These are phyloP conservation scores for Trachelipus rathkii DNA, from an alignment of 1,140 invertebrate genomes.

Conservation along the genomic window DNA sequence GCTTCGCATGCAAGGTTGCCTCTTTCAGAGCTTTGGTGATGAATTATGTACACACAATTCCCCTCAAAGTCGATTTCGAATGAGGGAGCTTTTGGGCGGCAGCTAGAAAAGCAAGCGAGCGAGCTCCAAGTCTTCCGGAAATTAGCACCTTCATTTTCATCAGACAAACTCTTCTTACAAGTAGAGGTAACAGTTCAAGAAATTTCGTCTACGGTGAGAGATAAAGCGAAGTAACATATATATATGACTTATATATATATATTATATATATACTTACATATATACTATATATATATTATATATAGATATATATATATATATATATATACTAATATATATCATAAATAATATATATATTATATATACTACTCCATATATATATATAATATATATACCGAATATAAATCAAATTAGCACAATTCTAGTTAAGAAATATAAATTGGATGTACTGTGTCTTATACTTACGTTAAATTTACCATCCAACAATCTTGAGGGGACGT, in stretches of 20 bases:
- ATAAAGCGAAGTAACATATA: background rate
- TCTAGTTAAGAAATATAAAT: too few relatives aligned
- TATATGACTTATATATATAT: constrained; percentile 11
- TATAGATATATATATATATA: too few relatives aligned
- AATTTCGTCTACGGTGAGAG: background rate
- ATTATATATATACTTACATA: background rate
- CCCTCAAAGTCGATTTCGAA: constrained; percentile 80
- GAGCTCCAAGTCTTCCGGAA: constrained; percentile 56
- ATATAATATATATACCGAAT: too few relatives aligned
- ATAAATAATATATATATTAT: too few relatives aligned
- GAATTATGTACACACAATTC: constrained; percentile 69
- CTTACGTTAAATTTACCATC: too few relatives aligned
- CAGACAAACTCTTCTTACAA: constrained; percentile 2
- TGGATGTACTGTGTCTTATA: too few relatives aligned
- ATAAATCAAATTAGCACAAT: too few relatives aligned
- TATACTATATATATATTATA: too few relatives aligned
- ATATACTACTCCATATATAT: too few relatives aligned
- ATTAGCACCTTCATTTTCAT: background rate
- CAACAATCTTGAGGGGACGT: too few relatives aligned
- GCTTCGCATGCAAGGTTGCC: constrained; percentile 74
- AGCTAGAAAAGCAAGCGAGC: constrained; percentile 73
- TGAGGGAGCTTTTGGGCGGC: constrained; percentile 76
- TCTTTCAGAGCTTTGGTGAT: constrained; percentile 71
- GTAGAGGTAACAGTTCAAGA: background rate
- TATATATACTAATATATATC: too few relatives aligned